Conservation (phyloP, 2,888 invertebrate species). For the Biston betularia region DNA sequence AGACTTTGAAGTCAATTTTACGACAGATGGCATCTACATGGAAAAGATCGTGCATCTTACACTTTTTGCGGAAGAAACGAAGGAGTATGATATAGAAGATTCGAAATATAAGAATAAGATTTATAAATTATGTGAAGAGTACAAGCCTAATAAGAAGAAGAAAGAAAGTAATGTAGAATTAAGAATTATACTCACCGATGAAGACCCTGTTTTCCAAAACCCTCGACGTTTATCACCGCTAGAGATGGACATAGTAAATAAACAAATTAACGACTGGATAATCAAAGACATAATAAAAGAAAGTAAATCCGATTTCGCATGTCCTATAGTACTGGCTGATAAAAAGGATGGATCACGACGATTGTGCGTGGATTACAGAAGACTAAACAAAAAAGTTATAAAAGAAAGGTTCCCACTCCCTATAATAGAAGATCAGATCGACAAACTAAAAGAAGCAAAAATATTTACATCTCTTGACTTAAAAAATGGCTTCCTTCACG, state of each 20-base stretch:
- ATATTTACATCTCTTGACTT: neutral
- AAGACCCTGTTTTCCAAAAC: slow-evolving; percentile 1
- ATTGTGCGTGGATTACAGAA: neutral
- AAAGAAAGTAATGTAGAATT: neutral
- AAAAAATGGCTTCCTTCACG: neutral
- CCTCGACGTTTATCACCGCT: neutral
- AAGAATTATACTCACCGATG: neutral
- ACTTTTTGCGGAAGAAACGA: neutral
- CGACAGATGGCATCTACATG: neutral
- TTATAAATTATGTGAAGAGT: neutral
- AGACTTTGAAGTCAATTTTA: neutral
- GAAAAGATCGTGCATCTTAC: neutral
- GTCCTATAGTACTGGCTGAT: neutral
- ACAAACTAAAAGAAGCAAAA: neutral
- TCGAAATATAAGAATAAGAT: neutral
- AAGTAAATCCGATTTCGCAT: slow-evolving; percentile 1
- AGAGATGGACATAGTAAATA: neutral
- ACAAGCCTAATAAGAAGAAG: neutral
- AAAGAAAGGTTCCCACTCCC: neutral
- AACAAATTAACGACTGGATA: neutral
- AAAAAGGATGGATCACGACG: slow-evolving; percentile 1
- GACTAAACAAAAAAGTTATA: neutral
- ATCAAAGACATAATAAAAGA: neutral
- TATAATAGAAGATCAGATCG: neutral
- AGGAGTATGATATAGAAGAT: neutral